Evolutionary conservation across 2,888 invertebrate species (phyloP), one percentile per base, ranked within the genome.

Genomic region (Fragum fragum): DNA sequence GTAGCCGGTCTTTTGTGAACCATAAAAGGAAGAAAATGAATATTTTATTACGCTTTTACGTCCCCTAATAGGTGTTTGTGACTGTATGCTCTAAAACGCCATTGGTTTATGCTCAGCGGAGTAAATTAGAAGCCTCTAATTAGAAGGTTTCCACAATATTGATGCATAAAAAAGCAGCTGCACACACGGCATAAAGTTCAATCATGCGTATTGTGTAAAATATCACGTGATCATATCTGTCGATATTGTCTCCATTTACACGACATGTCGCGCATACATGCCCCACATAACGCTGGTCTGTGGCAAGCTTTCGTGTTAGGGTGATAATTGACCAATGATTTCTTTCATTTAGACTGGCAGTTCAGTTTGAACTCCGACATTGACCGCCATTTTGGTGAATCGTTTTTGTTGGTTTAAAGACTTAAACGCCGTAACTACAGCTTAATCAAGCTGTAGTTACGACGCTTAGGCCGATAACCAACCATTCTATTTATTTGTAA

Each of bases 21-120:
- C 26, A 61, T 75, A 72, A 79, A 75, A 53, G 66, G 29, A 47
- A 47, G 36, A 71, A 75, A 75, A 70, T 75, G 71, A 79, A 71
- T 55, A 55, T 63, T 79, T 79, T 75, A 79, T 79, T 55, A 52
- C 61, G 16, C 16, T 81, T 81, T 72, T 75, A 77, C 77, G 53
- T 55, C 29, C 29, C 36, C 71, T 75, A 63, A 72, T 75, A 72
- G 77, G 72, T 77, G 73, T 61, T 70, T 57, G 57, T 57, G 21
- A 29, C 63, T 63, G 6, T 28, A 32, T 1, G 36, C 63, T 16
- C 63, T 28, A 63, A 57, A 63, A 63, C 63, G 32, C 14, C 63
- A 63, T 32, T 57, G 57, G 57, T 28, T 57, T 5, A 14, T 47
- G 47, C 47, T 47, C 14, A 47, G n/a, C 47, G 5, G 47, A 57